Evolutionary conservation across 1,140 invertebrate species (phyloP), one percentile per base, ranked within the genome.

Genomic region (Drosophila kikkawai): DNA sequence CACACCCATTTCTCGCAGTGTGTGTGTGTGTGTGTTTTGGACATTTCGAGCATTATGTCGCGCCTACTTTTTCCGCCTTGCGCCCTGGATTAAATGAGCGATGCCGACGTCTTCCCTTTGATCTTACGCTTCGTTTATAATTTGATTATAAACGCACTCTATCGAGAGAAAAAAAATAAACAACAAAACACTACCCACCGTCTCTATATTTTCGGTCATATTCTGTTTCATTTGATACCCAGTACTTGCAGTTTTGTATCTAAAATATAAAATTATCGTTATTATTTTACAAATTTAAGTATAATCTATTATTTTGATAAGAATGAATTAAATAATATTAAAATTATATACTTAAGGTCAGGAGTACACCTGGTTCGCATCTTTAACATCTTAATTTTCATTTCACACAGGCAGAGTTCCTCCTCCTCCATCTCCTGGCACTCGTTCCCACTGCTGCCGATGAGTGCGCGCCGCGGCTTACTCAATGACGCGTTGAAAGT

Each of bases 401-500:
- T 75, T 64, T 67, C 53, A 41, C 51, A 8, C 32, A 45, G 61
- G 29, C 61, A 66, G 34, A 55, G 22, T 22, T 22, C 76, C 73
- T 78, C 61, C 51, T 74, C 60, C 45, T 55, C 60, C 45, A 45
- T 29, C 48, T 41, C 51, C 42, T 61, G 26, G 32, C 32, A 66
- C 57, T 67, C 57, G 48, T n/a, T 59, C 37, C 60, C 58, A 65
- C 74, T 66, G 73, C 50, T 56, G 59, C 68, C 79, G 84, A 90
- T 81, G 85, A 90, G 80, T 90, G 77, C 75, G 80, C 85, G 81
- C 78, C 84, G 78, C 81, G 81, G 84, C 84, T 74, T 77, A 88
- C 81, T 88, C 84, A 88, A 88, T 88, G 84, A 90, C 86, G 84
- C 84, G 85, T 88, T 88, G 84, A 88, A 88, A 90, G 81, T 88